Percentiles rank a stretch among this genome's conserved stretches.
phyloP scores from a whole-genome alignment of 2,797 vertebrate species.

The Sebastes minor region DNA sequence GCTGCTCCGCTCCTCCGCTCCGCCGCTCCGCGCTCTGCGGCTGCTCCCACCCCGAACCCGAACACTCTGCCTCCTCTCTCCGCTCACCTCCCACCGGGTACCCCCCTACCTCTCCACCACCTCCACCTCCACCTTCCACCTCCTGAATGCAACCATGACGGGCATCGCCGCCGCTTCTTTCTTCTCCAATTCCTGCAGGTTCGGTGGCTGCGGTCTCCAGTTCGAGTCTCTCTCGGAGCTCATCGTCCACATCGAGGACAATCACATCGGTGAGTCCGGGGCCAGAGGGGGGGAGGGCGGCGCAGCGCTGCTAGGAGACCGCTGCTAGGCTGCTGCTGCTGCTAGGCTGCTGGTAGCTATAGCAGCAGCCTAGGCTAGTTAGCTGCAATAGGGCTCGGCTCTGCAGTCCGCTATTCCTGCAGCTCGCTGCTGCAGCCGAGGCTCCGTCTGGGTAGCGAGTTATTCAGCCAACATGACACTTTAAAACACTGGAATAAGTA shows the following conservation, averaged over 20 bases:
- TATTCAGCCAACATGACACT: neutral
- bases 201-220: conserved; percentile 96
- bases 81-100: conserved; percentile 75
- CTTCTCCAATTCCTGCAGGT: conserved; percentile 97
- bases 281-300: conserved; percentile 62
- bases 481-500: neutral
- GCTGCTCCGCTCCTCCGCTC: conserved; percentile 48
- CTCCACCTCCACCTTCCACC: conserved; percentile 17
- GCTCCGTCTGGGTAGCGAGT: neutral
- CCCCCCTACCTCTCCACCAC: conserved; percentile 18
- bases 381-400: conserved; percentile 44
- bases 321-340: conserved; percentile 28
- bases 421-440: conserved; percentile 3
- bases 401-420: conserved; percentile 70
- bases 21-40: conserved; percentile 67
- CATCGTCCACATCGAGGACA: conserved; percentile 98
- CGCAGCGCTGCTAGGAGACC: conserved; percentile 30
- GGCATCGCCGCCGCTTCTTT: conserved; percentile 99
- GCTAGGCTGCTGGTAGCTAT: conserved; percentile 24
- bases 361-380: conserved; percentile 58
- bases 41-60: conserved; percentile 70
- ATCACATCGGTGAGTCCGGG: conserved; percentile 91
- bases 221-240: conserved; percentile 95
- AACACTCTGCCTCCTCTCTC: conserved; percentile 73
- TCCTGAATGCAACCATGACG: conserved; percentile 85